Percentiles rank a stretch among this genome's conserved stretches.
phyloP scores from a whole-genome alignment of 1,140 invertebrate genomes.

The Meloidogyne exigua region DNA sequence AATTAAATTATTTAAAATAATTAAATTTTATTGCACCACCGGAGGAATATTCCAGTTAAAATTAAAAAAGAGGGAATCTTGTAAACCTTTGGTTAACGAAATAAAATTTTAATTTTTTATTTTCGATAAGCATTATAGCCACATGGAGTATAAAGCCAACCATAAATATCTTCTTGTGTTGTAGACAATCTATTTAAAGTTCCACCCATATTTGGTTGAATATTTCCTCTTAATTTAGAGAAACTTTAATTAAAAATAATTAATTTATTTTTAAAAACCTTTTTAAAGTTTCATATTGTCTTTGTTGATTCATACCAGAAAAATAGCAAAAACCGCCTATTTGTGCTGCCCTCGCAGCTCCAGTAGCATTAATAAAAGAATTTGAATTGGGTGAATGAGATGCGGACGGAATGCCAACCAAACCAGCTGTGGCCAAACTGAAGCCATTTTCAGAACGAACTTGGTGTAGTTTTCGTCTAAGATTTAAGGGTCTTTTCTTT shows the following conservation, averaged over 20 bases:
- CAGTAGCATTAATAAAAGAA: constrained; percentile 10
- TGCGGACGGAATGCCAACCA: not conserved
- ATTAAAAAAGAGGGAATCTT: too few species aligned
- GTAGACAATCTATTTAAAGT: constrained; percentile 30
- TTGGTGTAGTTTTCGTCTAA: not conserved
- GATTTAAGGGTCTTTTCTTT: not conserved
- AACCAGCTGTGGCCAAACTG: not conserved
- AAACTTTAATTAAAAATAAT: constrained; percentile 5
- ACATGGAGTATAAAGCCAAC: constrained; percentile 36
- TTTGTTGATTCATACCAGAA: constrained; percentile 9
- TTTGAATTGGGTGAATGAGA: constrained; percentile 25
- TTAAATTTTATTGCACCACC: not conserved
- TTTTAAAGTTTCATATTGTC: not conserved
- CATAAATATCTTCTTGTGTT: constrained; percentile 39
- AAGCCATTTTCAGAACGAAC: not conserved
- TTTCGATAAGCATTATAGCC: constrained; percentile 38
- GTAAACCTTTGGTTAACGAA: too few species aligned
- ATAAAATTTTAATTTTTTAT: not conserved
- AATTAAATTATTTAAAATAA: not conserved
- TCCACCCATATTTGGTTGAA: not conserved
- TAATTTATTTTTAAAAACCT: not conserved
- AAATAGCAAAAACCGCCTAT: constrained; percentile 12
- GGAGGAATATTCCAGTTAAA: not conserved
- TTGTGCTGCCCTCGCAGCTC: constrained; percentile 14
- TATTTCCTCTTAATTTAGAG: not conserved